A percentile compares a stretch with the other conserved stretches of the same genome.
Evolutionary conservation across 2,113 vertebrate genomes (phyloP).

Genomic region (Trogon surrucura): DNA sequence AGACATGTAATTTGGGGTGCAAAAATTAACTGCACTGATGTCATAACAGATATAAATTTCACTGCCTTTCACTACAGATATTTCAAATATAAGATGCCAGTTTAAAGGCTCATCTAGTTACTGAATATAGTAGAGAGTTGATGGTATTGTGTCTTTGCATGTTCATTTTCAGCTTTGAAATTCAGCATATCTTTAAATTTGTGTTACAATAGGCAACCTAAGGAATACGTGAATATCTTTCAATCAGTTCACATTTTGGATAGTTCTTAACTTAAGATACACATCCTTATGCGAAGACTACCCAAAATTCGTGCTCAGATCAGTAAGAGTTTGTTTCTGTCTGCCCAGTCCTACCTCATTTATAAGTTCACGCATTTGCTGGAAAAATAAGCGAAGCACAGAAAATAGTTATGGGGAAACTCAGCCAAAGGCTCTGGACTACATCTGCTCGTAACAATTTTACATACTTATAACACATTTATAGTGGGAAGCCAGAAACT

Average conservation of each 20-base stretch:
- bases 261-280: not conserved
- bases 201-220: not conserved
- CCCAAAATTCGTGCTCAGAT: not conserved
- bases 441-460: not conserved
- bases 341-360: not conserved
- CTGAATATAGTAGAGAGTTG: not conserved
- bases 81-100: not conserved
- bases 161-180: not conserved
- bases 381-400: not conserved
- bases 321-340: not conserved
- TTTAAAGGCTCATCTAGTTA: accelerated
- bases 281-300: not conserved
- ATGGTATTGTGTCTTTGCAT: not conserved
- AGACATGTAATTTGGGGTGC: not conserved
- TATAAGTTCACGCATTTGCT: not conserved
- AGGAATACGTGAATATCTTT: not conserved
- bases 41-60: not conserved
- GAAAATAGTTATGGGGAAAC: not conserved
- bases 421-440: not conserved
- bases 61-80: not conserved
- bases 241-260: not conserved
- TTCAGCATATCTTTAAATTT: not conserved
- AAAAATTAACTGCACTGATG: not conserved
- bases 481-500: not conserved
- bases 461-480: not conserved